Conservation (phyloP, 1,140 invertebrate genomes). For the Sarcophaga bullata region DNA sequence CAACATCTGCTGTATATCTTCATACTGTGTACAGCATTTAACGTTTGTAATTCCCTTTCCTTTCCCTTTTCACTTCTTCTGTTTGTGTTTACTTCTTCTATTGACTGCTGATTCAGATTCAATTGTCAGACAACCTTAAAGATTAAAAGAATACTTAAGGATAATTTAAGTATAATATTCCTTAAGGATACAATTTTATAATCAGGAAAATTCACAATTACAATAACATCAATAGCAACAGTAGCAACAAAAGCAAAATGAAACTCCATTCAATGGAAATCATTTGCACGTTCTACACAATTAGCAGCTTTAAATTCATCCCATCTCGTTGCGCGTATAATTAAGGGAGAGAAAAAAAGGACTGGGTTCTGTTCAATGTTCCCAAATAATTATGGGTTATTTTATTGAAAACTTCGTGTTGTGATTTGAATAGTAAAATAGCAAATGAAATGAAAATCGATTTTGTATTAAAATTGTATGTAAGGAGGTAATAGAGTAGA, state of each 20-base stretch:
- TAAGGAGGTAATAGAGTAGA: too few relatives aligned
- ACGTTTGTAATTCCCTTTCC: too few relatives aligned
- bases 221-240: too few relatives aligned
- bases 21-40: too few relatives aligned
- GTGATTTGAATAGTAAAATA: not conserved
- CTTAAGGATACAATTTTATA: not conserved
- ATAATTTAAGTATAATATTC: constrained; percentile 27
- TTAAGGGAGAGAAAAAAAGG: not conserved
- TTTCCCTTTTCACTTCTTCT: not conserved
- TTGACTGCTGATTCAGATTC: not conserved
- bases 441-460: too few relatives aligned
- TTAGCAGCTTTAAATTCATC: constrained; percentile 32
- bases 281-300: constrained; percentile 28
- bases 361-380: not conserved
- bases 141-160: constrained; percentile 11
- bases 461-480: too few relatives aligned
- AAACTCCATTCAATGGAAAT: not conserved
- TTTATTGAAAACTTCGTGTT: not conserved
- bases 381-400: not conserved
- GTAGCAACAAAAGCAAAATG: not conserved
- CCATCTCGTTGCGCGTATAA: not conserved
- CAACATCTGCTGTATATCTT: too few relatives aligned
- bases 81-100: not conserved
- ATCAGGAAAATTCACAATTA: not conserved
- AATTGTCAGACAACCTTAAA: constrained; percentile 1